Base-by-base conservation (phyloP, 2,113 vertebrate species). In the Rutilus rutilus region DNA sequence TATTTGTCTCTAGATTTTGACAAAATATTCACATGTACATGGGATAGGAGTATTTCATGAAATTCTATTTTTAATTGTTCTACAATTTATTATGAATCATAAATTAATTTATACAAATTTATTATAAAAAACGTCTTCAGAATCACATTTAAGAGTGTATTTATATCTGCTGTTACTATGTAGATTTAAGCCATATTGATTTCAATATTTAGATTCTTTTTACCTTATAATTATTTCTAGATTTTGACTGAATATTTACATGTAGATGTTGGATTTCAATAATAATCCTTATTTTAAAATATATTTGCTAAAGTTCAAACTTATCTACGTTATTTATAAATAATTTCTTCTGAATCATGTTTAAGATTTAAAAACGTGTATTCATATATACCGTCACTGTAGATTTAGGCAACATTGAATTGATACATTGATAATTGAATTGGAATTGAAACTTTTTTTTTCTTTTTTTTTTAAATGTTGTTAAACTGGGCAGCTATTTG, bases 1-100 rank as follows among this genome's bases (percentile, higher is more conserved):
- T 19, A 21, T 57, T 50, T 25, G 21, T 9, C 67, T 71, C 33
- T 23, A 71, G 19, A 39, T 39, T 71, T 23, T 47, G 23, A 45
- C 23, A 15, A 47, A 75, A 47, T 75, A 75, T 75, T 75, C 11
- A 15, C 42, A 21, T 69, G 42, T 75, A 75, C n/a, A 75, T 47
- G 14, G 50, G 50, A 17, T 36, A 45, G 42, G 36, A 33, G 33
- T 33, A 54, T 54, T 54, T 19, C 5, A 19, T 19, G 5, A 19
- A 73, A 73, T 21, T 42, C 5, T 45, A 45, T n/a, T 74, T 23
- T n/a, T 14, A 74, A 69, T 69, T 36, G 8, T 64, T 30, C 25
- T 69, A 8, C 33, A 33, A 33, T 33, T 67, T 33, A 67, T 67
- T 64, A 6, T 27, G 64, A 69, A 21, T 39, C 39, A 1, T 69